These are phyloP conservation scores for Tragelaphus scriptus DNA, from an alignment of 2,113 vertebrate species.

Conservation along the genomic window DNA sequence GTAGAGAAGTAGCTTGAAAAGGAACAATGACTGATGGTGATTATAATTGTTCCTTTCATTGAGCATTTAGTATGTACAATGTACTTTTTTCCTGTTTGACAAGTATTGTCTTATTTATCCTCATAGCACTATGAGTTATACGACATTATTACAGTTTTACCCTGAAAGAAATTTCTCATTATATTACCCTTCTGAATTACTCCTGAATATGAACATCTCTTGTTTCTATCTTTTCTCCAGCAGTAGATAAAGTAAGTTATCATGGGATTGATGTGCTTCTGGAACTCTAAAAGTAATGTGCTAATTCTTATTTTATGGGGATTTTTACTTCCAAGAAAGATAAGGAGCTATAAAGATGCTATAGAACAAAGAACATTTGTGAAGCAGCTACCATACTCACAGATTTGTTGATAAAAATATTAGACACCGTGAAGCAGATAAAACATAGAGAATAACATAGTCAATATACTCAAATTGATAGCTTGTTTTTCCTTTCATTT, in stretches of 20 bases:
- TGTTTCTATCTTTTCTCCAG: background rate
- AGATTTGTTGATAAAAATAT: background rate
- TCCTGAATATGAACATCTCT: background rate
- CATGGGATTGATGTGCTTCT: background rate
- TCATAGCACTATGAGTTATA: background rate
- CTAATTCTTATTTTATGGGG: background rate
- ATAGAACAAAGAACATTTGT: background rate
- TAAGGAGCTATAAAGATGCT: background rate
- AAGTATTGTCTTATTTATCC: background rate
- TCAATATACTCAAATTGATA: background rate
- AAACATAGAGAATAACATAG: background rate
- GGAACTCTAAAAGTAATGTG: background rate
- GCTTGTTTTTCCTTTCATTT: background rate
- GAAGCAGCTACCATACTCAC: background rate
- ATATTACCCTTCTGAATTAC: background rate
- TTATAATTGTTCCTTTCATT: background rate
- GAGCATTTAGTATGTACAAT: background rate
- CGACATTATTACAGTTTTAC: background rate
- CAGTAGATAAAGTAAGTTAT: background rate
- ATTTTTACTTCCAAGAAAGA: background rate
- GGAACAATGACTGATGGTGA: background rate
- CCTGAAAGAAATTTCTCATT: background rate
- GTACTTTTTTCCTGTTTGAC: background rate
- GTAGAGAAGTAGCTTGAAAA: background rate
- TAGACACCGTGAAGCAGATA: background rate